A percentile compares a stretch with the other conserved stretches of the same genome.
Conservation (phyloP, 2,113 vertebrate species). For the Microcebus ravelobensis region DNA sequence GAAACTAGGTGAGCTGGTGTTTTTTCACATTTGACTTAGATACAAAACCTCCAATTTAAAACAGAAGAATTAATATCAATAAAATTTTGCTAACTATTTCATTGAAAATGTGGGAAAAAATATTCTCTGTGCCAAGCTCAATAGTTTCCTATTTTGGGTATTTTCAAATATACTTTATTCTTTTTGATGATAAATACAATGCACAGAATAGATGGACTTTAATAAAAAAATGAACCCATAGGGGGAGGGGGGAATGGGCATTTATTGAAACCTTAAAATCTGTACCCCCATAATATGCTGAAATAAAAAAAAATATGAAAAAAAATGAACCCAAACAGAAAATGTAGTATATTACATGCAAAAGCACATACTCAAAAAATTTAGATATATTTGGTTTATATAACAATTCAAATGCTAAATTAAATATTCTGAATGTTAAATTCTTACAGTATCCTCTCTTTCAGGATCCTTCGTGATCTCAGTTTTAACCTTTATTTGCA, state of each 20-base stretch:
- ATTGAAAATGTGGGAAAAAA: not conserved
- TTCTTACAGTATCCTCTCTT: not conserved
- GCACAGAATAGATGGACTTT: not conserved
- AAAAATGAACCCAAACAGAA: not conserved
- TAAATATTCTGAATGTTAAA: not conserved
- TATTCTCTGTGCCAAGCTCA: not conserved
- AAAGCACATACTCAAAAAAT: not conserved
- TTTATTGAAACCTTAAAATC: too few species aligned
- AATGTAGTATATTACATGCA: not conserved
- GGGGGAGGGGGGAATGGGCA: too few species aligned
- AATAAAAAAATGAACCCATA: not conserved
- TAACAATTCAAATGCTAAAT: not conserved
- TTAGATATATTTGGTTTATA: not conserved
- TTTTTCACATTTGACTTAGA: constrained; percentile 14
- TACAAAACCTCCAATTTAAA: not conserved
- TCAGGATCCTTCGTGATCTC: not conserved
- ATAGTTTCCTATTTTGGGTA: not conserved
- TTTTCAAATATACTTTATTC: constrained; percentile 10
- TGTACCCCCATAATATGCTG: too few species aligned
- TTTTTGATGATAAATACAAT: not conserved
- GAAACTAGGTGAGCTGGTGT: not conserved
- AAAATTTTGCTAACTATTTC: not conserved
- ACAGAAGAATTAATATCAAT: not conserved
- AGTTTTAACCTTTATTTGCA: not conserved
- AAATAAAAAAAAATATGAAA: too few species aligned